Evolutionary conservation across 2,888 invertebrate species (phyloP), one percentile per base, ranked within the genome.

Genomic region (Andrena fulva): DNA sequence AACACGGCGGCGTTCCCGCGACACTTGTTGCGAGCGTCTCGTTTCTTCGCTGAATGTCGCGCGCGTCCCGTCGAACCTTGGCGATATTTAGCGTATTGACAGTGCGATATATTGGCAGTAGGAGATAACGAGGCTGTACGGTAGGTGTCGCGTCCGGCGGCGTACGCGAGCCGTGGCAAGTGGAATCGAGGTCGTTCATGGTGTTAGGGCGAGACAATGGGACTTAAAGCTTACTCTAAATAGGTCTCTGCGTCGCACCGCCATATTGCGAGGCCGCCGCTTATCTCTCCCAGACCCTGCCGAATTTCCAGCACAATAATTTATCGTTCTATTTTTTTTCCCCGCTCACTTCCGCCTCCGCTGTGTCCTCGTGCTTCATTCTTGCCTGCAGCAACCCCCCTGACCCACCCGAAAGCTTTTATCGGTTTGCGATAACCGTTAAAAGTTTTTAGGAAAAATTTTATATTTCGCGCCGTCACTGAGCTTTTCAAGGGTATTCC

Each of bases 161-260:
- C 50, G 24, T 29, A 71, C 64, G 71, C 56, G 50, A 24, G 54
- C 42, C 62, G 54, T 56, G 35, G 69, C 69, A 24, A 59, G 35
- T 66, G 42, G 76, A 73, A 84, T 80, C 63, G 83, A 67, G 75
- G 72, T 69, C 76, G 71, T 73, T 62, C 68, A 48, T 59, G 59
- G 60, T 56, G 72, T 70, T 62, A 54, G 16, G 24, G 24, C 42
- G 71, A 68, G 56, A 87, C 85, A 85, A 87, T 82, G 42, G 52
- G 68, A 69, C 72, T 66, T 75, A 60, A 67, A 64, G 68, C 69
- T 80, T 42, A 69, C 67, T 35, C 42, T 16, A 24, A n/a, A 10
- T 66, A 81, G 80, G 75, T 78, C 70, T 68, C 63, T 60, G 54
- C 8, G 27, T 24, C 16, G 31, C 56, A 10, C 8, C 67, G 10